Evolutionary conservation across 2,888 invertebrate genomes (phyloP), one percentile per base, ranked within the genome.

Genomic region (Eubasilissa splendida): DNA sequence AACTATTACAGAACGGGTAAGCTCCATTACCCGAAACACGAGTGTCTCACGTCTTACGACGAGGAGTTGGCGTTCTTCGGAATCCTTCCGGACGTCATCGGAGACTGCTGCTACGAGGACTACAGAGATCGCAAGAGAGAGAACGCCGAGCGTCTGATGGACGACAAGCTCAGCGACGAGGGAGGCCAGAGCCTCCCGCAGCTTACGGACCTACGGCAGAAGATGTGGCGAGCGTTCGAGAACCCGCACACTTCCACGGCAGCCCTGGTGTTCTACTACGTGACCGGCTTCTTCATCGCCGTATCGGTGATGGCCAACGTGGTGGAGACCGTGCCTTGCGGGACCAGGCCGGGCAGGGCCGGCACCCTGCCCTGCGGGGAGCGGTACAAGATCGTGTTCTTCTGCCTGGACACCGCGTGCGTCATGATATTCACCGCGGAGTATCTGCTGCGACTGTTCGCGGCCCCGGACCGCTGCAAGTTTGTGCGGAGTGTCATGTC

Each of bases 361-460:
- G 96, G 96, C 59, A 96, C 96, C 11, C 90, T 96, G 85, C 96
- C 98, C 8, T 99, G 99, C 88, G 99, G 99, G 78, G 99, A 99
- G 89, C 94, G 97, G 84, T 99, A 98, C 91, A 97, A 98, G 91
- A 97, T 97, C 86, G 97, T 98, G 85, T 99, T 99, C 92, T 99
- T 99, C 92, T 99, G 99, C 89, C 91, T 99, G 90, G 98, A 99
- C 91, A 99, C 99, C 33, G 99, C 99, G 84, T 99, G 99, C 90
- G 99, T 99, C 85, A 99, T 99, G 97, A 99, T 99, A 85, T 99
- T 99, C 92, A 99, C 99, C 22, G 97, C 98, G 66, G 99, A 99
- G 89, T 99, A 99, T 89, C 91, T 99, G 85, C 91, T 99, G 84
- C 93, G 96, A 87, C 92, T 99, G 86, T 99, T 98, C 89, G 99